A percentile compares a stretch with the other conserved stretches of the same genome.
Evolutionary conservation across 2,797 vertebrate genomes (phyloP).

Genomic region (Pseudopleuronectes americanus): DNA sequence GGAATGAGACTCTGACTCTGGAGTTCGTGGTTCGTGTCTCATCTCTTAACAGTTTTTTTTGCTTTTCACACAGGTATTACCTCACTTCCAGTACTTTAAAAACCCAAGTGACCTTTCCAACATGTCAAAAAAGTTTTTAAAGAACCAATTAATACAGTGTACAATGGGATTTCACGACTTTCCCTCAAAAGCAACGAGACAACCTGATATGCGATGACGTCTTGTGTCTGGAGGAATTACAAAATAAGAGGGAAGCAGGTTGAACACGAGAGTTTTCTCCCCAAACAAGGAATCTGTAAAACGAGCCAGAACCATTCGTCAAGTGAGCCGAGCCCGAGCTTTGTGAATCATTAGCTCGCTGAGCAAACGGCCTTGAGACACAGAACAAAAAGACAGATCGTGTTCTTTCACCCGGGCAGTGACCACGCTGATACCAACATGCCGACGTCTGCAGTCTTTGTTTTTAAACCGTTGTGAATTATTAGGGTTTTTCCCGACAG

Average conservation of each 20-base stretch:
- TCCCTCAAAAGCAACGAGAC: too few species aligned
- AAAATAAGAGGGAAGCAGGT: too few species aligned
- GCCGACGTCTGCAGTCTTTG: not conserved
- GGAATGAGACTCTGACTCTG: not conserved
- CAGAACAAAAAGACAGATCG: conserved; percentile 2
- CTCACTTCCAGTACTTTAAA: too few species aligned
- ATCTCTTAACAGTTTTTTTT: not conserved
- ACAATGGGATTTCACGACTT: too few species aligned
- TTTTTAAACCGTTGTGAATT: not conserved
- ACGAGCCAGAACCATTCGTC: not conserved
- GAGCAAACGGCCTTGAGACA: conserved; percentile 2
- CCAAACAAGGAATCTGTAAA: too few species aligned
- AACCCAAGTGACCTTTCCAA: too few species aligned
- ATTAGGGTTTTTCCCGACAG: not conserved
- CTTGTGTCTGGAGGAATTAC: too few species aligned
- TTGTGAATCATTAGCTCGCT: conserved; percentile 8
- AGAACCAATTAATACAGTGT: not conserved
- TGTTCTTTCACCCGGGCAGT: too few species aligned
- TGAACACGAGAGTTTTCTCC: too few species aligned
- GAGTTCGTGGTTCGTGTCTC: not conserved
- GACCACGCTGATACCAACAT: not conserved
- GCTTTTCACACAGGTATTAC: too few species aligned
- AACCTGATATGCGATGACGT: too few species aligned
- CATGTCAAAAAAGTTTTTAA: too few species aligned
- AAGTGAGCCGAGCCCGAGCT: not conserved